phyloP scores from a whole-genome alignment of 2,888 invertebrate genomes.

The Callyntrura sp. region DNA sequence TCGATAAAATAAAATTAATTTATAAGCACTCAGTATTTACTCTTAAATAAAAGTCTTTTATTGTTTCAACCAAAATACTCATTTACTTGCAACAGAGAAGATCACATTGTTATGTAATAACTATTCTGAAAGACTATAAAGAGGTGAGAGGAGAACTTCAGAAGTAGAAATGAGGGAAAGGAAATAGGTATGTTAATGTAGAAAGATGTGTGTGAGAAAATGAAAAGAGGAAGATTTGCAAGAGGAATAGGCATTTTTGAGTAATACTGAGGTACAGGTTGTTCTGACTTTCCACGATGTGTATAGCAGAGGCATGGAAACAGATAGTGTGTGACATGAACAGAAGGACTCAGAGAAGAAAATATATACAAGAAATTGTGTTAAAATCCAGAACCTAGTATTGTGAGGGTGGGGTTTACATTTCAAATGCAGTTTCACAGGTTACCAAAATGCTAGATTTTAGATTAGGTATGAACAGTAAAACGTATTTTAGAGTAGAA shows the following conservation, averaged over 20 bases:
- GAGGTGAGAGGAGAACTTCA: neutral
- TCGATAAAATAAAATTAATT: neutral
- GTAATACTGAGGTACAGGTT: slow-evolving; percentile 60
- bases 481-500: slow-evolving; percentile 9
- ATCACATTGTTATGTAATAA: neutral
- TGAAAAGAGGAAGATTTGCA: slow-evolving; percentile 18
- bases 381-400: no score
- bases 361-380: neutral
- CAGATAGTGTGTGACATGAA: neutral
- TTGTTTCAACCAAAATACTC: slow-evolving; percentile 53
- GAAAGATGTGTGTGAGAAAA: slow-evolving; percentile 16
- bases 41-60: slow-evolving; percentile 54
- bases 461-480: slow-evolving; percentile 49
- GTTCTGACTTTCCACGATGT: no score
- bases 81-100: slow-evolving; percentile 61
- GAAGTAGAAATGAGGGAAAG: no score
- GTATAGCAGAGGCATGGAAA: neutral
- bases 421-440: no score
- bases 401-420: no score
- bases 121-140: slow-evolving; percentile 17
- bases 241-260: slow-evolving; percentile 25
- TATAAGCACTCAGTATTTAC: neutral
- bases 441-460: no score
- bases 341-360: neutral
- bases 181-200: slow-evolving; percentile 22